Evolutionary conservation across 2,113 vertebrate genomes (phyloP).

Genomic region (Aptenodytes forsteri): DNA sequence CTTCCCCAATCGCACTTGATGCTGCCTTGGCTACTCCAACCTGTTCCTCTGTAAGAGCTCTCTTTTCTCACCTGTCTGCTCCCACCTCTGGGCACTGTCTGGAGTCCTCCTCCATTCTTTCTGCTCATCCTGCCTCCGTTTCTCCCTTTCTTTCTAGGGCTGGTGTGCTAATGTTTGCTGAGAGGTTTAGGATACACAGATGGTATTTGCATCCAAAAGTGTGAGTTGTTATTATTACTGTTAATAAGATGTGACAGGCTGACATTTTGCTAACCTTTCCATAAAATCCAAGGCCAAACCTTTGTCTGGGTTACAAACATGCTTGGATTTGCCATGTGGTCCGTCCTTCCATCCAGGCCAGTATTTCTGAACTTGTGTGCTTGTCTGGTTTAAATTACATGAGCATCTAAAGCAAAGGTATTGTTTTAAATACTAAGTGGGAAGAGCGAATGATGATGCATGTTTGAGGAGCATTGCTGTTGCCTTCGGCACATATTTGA

Average conservation of each 20-base stretch:
- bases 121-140: neutral
- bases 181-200: neutral
- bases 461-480: conserved; percentile 22
- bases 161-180: neutral
- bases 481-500: conserved; percentile 11
- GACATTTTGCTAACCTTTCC: conserved; percentile 18
- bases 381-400: neutral
- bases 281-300: neutral
- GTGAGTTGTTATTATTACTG: neutral
- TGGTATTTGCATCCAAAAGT: neutral
- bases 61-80: neutral
- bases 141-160: neutral
- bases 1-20: neutral
- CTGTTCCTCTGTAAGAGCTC: neutral
- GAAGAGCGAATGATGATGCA: neutral
- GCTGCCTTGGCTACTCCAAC: neutral
- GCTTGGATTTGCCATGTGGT: neutral
- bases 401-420: neutral
- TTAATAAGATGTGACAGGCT: conserved; percentile 33
- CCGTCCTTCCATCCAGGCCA: neutral
- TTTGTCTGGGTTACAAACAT: neutral
- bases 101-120: neutral
- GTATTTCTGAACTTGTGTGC: neutral
- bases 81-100: neutral
- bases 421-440: neutral